These are phyloP conservation scores for Myiotriccus ornatus DNA, from an alignment of 2,797 vertebrate genomes.

Conservation along the genomic window DNA sequence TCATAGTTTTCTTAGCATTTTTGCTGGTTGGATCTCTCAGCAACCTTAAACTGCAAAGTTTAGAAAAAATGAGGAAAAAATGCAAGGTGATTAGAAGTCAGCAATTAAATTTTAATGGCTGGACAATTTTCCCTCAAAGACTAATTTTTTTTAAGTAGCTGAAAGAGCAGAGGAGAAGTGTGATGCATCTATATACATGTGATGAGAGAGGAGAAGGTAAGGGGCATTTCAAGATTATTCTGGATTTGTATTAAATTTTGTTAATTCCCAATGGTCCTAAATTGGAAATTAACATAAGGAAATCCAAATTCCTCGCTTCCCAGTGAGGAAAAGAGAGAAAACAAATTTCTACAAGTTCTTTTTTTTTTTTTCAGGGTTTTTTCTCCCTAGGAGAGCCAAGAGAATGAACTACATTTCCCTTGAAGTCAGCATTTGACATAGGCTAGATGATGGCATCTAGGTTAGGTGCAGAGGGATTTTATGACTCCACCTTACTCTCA, in stretches of 20 bases:
- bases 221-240: neutral
- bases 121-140: neutral
- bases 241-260: neutral
- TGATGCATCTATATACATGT: neutral
- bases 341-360: neutral
- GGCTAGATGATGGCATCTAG: neutral
- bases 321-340: neutral
- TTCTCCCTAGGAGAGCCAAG: neutral
- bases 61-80: neutral
- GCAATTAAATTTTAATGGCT: neutral
- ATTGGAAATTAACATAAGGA: neutral
- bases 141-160: neutral
- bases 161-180: neutral
- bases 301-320: neutral
- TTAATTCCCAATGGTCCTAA: neutral
- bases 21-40: neutral
- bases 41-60: neutral
- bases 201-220: neutral
- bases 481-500: neutral
- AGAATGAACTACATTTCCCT: neutral
- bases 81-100: neutral
- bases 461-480: neutral
- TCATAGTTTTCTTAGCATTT: neutral
- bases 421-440: neutral
- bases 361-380: accelerated